phyloP scores from a whole-genome alignment of 2,113 vertebrate genomes.

The Nothocercus julius region DNA sequence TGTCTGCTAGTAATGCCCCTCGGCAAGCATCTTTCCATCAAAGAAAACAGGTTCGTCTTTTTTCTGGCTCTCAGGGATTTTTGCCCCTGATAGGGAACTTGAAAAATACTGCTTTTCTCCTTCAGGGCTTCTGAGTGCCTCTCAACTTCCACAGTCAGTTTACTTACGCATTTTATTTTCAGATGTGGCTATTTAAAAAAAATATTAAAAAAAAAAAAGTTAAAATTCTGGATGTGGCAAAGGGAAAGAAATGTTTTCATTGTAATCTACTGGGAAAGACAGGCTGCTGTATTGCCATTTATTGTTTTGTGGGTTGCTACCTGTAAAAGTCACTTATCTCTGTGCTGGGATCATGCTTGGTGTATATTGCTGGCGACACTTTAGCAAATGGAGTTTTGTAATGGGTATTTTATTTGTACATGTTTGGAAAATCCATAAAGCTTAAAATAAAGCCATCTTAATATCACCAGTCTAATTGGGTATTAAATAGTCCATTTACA shows the following conservation, averaged over 20 bases:
- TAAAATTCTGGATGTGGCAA: not conserved
- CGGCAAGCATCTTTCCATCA: not conserved
- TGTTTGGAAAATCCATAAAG: conserved; percentile 42
- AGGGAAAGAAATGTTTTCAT: not conserved
- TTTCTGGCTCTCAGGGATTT: conserved; percentile 43
- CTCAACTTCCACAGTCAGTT: conserved; percentile 17
- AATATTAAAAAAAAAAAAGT: not conserved
- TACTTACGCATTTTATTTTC: not conserved
- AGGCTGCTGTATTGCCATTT: not conserved
- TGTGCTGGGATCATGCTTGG: conserved; percentile 29
- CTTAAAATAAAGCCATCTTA: conserved; percentile 55
- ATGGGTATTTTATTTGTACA: conserved; percentile 21
- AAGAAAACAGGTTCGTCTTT: not conserved
- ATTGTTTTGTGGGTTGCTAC: not conserved
- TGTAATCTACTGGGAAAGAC: not conserved
- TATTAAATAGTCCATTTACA: not conserved
- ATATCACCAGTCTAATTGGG: not conserved
- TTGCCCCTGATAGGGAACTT: conserved; percentile 58
- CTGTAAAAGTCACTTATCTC: conserved; percentile 11
- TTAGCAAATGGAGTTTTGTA: conserved; percentile 42
- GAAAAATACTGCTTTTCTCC: conserved; percentile 28
- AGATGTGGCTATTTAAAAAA: not conserved
- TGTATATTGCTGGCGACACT: conserved; percentile 37
- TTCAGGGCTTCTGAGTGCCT: conserved; percentile 56
- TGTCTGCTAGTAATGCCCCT: not conserved